Conservation (phyloP, 2,113 vertebrate species). For the Hippolais icterina region DNA sequence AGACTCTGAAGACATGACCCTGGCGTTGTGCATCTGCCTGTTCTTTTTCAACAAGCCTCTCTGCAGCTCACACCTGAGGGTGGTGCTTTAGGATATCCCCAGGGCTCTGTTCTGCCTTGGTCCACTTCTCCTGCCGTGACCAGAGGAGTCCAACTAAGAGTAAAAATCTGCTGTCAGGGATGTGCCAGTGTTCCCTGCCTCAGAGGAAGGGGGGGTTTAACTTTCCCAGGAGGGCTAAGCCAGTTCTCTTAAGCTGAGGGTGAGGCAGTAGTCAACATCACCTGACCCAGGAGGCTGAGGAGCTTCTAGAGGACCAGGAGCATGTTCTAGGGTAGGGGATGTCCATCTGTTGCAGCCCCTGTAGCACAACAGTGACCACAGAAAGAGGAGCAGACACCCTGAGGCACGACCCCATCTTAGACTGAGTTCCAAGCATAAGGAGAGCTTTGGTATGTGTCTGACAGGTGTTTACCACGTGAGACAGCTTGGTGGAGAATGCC, state of each 20-base stretch:
- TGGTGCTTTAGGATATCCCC: neutral
- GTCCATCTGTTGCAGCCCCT: neutral
- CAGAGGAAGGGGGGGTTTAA: neutral
- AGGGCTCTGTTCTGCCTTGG: neutral
- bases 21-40: neutral
- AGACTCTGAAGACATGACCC: neutral
- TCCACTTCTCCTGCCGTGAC: neutral
- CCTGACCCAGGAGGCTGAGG: neutral
- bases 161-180: neutral
- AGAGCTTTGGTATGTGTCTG: neutral
- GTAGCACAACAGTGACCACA: rapidly evolving
- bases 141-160: neutral
- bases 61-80: neutral
- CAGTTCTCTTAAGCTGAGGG: neutral
- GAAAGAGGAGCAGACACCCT: neutral
- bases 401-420: neutral
- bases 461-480: neutral
- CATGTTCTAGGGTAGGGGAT: neutral
- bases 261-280: neutral
- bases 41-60: neutral
- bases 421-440: neutral
- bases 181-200: neutral
- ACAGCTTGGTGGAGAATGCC: neutral
- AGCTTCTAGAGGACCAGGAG: neutral
- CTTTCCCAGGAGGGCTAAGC: neutral